Evolutionary conservation across 2,888 invertebrate genomes (phyloP).

Genomic region (Polietes domitor): DNA sequence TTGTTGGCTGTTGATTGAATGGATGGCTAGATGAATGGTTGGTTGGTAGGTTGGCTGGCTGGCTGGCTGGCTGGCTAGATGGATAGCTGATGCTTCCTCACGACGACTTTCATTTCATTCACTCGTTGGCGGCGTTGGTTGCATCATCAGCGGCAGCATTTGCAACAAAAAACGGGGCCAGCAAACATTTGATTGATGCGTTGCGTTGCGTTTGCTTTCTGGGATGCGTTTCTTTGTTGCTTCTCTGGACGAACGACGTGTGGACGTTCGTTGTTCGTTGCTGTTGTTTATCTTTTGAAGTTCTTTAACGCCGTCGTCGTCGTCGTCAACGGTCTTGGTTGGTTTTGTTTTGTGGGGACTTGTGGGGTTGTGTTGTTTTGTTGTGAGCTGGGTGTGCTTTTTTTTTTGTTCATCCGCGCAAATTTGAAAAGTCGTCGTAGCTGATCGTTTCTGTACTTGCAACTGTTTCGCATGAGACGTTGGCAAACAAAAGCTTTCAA

Average conservation of each 20-base stretch:
- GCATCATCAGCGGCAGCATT: conserved; percentile 2
- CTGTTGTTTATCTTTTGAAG: conserved; percentile 19
- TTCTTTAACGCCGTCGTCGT: conserved; percentile 52
- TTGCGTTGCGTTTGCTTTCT: too few relatives aligned
- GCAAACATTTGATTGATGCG: conserved; percentile 26
- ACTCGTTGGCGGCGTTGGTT: conserved; percentile 29
- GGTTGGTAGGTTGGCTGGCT: too few relatives aligned
- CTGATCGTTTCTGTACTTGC: conserved; percentile 80
- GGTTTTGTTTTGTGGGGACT: too few relatives aligned
- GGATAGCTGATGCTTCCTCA: conserved; percentile 25
- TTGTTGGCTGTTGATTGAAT: conserved; percentile 46
- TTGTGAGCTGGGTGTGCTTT: too few relatives aligned
- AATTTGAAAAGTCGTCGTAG: conserved; percentile 78
- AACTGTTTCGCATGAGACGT: conserved; percentile 77
- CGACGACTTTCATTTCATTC: conserved; percentile 28
- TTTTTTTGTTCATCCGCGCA: conserved; percentile 75
- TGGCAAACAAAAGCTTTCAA: conserved; percentile 77
- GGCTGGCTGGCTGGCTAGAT: conserved; percentile 10
- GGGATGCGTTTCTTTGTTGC: conserved; percentile 55
- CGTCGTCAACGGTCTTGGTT: too few relatives aligned
- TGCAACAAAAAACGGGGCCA: conserved; percentile 18
- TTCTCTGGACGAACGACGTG: too few relatives aligned
- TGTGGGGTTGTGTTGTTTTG: conserved; percentile 34
- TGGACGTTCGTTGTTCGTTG: neutral
- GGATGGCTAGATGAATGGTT: neutral